Conservation (phyloP, 1,140 invertebrate genomes). For the Lasaia peninsularis region DNA sequence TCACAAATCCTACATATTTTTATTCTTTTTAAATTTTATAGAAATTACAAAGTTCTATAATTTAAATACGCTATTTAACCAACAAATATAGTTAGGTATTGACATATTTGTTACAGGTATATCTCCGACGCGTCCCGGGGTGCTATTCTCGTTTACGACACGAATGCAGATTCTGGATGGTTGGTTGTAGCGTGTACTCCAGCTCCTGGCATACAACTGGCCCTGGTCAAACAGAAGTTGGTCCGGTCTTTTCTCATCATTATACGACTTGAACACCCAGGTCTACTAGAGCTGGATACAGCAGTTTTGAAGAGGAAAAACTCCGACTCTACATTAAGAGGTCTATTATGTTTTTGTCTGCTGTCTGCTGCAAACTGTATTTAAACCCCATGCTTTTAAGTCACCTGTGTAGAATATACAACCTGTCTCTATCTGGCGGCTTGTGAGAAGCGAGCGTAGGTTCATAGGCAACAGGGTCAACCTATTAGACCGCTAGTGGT, state of each 20-base stretch:
- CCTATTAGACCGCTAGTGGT: not conserved
- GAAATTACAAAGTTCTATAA: too few species aligned
- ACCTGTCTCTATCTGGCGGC: too few species aligned
- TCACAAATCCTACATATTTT: too few species aligned
- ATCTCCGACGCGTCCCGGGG: conserved; percentile 42
- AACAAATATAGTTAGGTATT: too few species aligned
- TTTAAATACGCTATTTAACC: too few species aligned
- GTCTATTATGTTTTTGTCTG: conserved; percentile 17
- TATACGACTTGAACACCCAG: conserved; percentile 32
- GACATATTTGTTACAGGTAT: not conserved
- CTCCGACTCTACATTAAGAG: conserved; percentile 33
- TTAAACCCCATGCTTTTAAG: too few species aligned
- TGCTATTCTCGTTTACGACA: conserved; percentile 78
- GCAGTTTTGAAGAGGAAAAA: conserved; percentile 36
- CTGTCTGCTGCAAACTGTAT: not conserved
- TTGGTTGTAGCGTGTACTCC: conserved; percentile 29
- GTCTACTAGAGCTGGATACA: conserved; percentile 43
- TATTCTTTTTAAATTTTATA: too few species aligned
- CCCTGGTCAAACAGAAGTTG: conserved; percentile 31
- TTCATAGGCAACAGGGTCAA: too few species aligned
- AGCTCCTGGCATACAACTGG: conserved; percentile 38
- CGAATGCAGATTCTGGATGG: conserved; percentile 64
- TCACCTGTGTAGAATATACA: too few species aligned
- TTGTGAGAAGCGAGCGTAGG: too few species aligned
- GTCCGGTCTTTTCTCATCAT: conserved; percentile 35